Percentiles rank a stretch among this genome's conserved stretches.
Evolutionary conservation across 2,797 vertebrate genomes (phyloP).

Genomic region (Setipinna tenuifilis): DNA sequence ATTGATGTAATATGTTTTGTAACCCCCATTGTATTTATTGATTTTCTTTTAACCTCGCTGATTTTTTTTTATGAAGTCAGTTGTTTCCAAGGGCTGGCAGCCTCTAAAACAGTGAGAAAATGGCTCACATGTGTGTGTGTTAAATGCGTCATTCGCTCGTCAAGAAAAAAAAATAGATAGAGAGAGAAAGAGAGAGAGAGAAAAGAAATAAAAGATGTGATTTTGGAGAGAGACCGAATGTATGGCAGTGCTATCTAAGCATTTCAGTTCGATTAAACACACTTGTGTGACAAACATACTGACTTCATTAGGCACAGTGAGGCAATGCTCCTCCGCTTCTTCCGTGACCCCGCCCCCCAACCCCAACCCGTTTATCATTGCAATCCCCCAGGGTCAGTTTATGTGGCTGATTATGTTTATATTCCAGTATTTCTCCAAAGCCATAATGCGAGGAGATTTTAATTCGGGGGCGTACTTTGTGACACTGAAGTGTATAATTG

Average conservation of each 20-base stretch:
- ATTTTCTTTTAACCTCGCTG: conserved; percentile 40
- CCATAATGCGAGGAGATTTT: conserved; percentile 21
- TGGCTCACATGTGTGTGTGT: conserved; percentile 60
- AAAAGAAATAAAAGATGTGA: neutral
- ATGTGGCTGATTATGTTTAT: conserved; percentile 34
- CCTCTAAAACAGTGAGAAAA: conserved; percentile 63
- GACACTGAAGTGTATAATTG: neutral
- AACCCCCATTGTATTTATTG: conserved; percentile 51
- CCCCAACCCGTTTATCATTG: conserved; percentile 15
- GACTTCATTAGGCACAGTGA: conserved; percentile 52
- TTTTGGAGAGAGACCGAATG: conserved; percentile 40
- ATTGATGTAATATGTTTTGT: conserved; percentile 64
- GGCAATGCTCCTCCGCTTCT: conserved; percentile 39
- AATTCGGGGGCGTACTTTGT: conserved; percentile 7
- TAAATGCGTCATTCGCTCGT: conserved; percentile 60
- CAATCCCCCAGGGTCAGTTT: conserved; percentile 18
- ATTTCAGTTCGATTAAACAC: conserved; percentile 53
- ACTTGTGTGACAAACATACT: conserved; percentile 46
- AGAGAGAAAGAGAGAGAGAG: too few relatives aligned
- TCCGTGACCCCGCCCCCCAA: conserved; percentile 45
- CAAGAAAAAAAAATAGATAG: conserved; percentile 10
- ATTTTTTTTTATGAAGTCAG: conserved; percentile 50
- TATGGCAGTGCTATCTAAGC: conserved; percentile 54
- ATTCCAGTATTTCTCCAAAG: conserved; percentile 11
- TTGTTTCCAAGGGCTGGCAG: conserved; percentile 67